A percentile compares a stretch with the other conserved stretches of the same genome.
phyloP scores from a whole-genome alignment of 2,888 invertebrate genomes.

The Drosophila meridionalis region DNA sequence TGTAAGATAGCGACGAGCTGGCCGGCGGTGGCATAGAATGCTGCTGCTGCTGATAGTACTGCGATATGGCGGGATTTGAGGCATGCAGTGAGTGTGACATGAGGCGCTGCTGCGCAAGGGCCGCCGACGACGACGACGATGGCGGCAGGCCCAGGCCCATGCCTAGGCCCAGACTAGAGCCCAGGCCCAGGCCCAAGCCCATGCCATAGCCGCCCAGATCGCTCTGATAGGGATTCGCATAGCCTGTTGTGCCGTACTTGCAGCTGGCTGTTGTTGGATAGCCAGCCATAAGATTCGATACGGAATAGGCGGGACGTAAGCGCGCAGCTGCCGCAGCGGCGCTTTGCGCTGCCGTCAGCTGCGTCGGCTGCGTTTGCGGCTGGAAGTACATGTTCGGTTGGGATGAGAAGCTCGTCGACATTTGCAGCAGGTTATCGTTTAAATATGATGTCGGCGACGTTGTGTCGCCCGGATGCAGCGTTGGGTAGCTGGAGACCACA shows the following conservation, averaged over 20 bases:
- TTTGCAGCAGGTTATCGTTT: constrained; percentile 85
- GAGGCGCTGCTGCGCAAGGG: constrained; percentile 79
- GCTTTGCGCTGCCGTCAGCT: constrained; percentile 71
- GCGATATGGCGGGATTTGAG: constrained; percentile 84
- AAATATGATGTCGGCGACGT: constrained; percentile 81
- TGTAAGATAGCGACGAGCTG: constrained; percentile 74
- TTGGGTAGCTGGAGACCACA: constrained; percentile 84
- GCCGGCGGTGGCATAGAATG: constrained; percentile 58
- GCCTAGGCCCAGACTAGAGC: constrained; percentile 31
- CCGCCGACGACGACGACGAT: constrained; percentile 3
- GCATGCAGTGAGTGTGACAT: constrained; percentile 84
- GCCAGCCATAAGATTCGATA: constrained; percentile 82
- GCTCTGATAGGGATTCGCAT: constrained; percentile 80
- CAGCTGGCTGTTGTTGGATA: constrained; percentile 69
- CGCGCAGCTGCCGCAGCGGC: constrained; percentile 77
- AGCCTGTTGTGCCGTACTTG: constrained; percentile 67
- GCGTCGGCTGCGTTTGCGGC: constrained; percentile 74
- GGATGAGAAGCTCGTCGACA: constrained; percentile 85
- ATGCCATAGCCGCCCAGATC: constrained; percentile 65
- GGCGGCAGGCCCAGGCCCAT: constrained; percentile 50
- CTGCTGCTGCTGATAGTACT: constrained; percentile 74
- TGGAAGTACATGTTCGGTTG: constrained; percentile 85
- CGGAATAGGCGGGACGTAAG: constrained; percentile 83
- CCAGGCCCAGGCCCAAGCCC: constrained; percentile 48
- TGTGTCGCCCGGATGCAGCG: constrained; percentile 83